phyloP scores from a whole-genome alignment of 2,888 invertebrate genomes.

The Falcaria lacertinaria region DNA sequence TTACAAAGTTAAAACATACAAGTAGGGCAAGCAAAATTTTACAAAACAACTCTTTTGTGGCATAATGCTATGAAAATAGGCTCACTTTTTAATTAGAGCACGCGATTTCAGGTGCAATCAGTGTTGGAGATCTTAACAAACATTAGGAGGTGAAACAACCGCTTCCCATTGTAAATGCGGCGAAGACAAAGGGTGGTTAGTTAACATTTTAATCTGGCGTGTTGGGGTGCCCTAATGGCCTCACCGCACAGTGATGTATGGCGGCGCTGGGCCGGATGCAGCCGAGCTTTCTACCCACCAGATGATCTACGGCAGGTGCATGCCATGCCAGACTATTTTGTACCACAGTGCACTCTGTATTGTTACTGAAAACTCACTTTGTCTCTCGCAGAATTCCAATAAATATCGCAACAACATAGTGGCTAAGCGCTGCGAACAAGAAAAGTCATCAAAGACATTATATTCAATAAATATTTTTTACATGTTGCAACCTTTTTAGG shows the following conservation, averaged over 20 bases:
- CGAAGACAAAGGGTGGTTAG: conserved; percentile 54
- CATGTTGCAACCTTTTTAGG: no score
- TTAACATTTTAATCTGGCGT: conserved; percentile 63
- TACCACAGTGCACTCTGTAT: background rate
- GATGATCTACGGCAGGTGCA: conserved; percentile 45
- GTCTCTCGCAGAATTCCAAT: background rate
- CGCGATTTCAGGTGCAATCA: conserved; percentile 39
- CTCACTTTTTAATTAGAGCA: conserved; percentile 12
- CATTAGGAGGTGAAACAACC: conserved; percentile 44
- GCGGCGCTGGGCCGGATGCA: conserved; percentile 34
- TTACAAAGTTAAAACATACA: background rate
- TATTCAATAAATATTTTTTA: no score
- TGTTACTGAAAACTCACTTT: background rate
- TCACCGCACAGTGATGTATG: conserved; percentile 43
- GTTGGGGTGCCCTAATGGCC: conserved; percentile 48
- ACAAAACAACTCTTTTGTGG: background rate
- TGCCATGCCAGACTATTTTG: conserved; percentile 14
- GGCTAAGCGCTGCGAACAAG: no score
- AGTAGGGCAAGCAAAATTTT: background rate
- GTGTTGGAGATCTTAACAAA: conserved; percentile 36
- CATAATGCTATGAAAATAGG: conserved; percentile 1
- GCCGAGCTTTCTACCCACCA: conserved; percentile 42
- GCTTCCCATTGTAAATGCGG: conserved; percentile 45
- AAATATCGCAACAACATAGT: no score
- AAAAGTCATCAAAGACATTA: no score